These are phyloP conservation scores for Heliangelus exortis DNA, from an alignment of 2,797 vertebrate species.

Conservation along the genomic window DNA sequence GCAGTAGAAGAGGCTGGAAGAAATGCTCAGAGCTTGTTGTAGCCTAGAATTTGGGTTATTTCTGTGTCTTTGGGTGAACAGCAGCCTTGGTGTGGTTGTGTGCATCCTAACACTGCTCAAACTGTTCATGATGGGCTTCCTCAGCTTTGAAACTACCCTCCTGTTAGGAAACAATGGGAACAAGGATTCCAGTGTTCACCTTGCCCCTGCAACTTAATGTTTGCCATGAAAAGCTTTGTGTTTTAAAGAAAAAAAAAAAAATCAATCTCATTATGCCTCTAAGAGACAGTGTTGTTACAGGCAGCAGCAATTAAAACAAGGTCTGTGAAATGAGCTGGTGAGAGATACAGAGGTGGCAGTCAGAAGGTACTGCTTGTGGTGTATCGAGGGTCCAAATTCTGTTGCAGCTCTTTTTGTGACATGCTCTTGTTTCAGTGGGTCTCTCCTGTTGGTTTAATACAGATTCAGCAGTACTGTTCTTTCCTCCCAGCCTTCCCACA, in stretches of 20 bases:
- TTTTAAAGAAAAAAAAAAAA: neutral
- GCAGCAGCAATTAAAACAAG: neutral
- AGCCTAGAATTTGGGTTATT: neutral
- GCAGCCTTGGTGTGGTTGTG: neutral
- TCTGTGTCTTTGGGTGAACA: neutral
- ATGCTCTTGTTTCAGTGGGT: neutral
- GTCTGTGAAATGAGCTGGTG: neutral
- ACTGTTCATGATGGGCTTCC: neutral
- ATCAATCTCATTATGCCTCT: neutral
- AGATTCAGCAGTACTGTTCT: neutral
- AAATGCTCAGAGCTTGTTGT: neutral
- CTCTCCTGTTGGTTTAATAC: neutral
- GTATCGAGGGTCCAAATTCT: neutral
- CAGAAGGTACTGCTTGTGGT: neutral
- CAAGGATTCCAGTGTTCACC: neutral
- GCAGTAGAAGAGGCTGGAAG: neutral
- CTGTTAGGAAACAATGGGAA: neutral
- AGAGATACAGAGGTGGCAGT: neutral
- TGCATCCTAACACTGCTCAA: neutral
- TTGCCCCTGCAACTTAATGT: neutral
- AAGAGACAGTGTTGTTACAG: neutral
- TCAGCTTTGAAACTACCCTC: neutral
- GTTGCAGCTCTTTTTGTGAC: neutral
- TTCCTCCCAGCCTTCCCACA: slow-evolving; percentile 89
- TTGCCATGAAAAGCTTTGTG: neutral